Evolutionary conservation across 1,140 invertebrate genomes (phyloP).

Genomic region (Bemisia tabaci): DNA sequence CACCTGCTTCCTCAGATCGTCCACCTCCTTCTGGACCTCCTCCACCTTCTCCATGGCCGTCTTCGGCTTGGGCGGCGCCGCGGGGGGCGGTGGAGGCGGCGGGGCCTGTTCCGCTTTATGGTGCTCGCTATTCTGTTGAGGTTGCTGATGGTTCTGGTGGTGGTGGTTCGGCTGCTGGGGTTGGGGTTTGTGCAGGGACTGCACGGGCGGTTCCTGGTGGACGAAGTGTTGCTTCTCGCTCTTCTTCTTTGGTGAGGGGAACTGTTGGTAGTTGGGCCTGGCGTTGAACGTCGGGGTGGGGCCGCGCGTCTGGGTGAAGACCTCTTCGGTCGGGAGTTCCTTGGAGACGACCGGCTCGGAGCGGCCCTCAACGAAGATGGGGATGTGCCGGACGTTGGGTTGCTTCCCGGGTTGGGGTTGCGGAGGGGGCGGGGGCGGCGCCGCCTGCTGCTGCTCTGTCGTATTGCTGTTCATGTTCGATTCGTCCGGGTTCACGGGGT

Average conservation of each 20-base stretch:
- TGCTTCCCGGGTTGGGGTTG: slow-evolving; percentile 22
- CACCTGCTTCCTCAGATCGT: slow-evolving; percentile 59
- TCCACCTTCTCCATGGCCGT: slow-evolving; percentile 66
- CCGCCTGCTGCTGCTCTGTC: slow-evolving; percentile 20
- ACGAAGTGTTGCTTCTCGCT: neutral
- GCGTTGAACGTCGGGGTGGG: slow-evolving; percentile 11
- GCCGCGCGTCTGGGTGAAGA: slow-evolving; percentile 9
- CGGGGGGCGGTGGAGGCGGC: slow-evolving; percentile 26
- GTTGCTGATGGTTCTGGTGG: slow-evolving; percentile 10
- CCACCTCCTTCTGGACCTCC: slow-evolving; percentile 62
- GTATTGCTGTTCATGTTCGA: slow-evolving; percentile 21
- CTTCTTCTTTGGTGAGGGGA: slow-evolving; percentile 16
- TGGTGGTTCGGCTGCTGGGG: slow-evolving; percentile 12
- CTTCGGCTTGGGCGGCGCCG: slow-evolving; percentile 33
- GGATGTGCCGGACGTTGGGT: slow-evolving; percentile 59
- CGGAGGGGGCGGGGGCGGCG: slow-evolving; percentile 25
- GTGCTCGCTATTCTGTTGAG: slow-evolving; percentile 31
- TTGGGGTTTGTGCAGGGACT: slow-evolving; percentile 23
- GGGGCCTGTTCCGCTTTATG: slow-evolving; percentile 15
- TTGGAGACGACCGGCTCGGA: slow-evolving; percentile 21
- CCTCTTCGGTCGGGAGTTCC: slow-evolving; percentile 12
- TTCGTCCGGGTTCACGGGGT: slow-evolving; percentile 12
- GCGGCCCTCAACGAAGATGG: slow-evolving; percentile 67
- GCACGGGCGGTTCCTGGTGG: slow-evolving; percentile 16
- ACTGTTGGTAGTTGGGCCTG: slow-evolving; percentile 16